Base-by-base conservation (phyloP, 2,113 vertebrate species). In the Psittacara wagleri region DNA sequence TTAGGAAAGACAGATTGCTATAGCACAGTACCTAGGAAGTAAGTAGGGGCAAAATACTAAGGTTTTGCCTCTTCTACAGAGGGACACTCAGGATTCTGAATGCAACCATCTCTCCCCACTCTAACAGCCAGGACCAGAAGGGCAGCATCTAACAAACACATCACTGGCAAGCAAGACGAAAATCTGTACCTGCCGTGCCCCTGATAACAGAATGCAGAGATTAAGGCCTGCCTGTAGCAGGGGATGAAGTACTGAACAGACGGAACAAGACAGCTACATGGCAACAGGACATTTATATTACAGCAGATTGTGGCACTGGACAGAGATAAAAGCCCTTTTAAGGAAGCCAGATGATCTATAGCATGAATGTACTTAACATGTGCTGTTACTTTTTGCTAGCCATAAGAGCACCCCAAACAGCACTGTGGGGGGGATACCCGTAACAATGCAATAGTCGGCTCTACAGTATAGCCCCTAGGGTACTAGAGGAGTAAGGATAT, bases 361-460 rank as follows among this genome's bases (percentile, higher is more conserved):
- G 18, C 24, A 41, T 25, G 14, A 43, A 28, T 6, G 7, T 3
- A 68, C 22, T 75, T 23, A 37, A 35, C 6, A 16, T 4, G 29
- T 14, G 55, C 28, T 10, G 20, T 17, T 62, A 12, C 7, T 67
- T 57, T 74, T 29, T 28, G 13, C 35, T 33, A 64, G 6, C 14
- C 43, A 13, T 17, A 24, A 57, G 15, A 46, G 29, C 23, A 52
- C 5, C 31, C 16, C 24, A 70, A 11, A 9, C 4, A 70, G 46
- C 31, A 33, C 5, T 1, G 31, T 0, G 1, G 1, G 29, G 8
- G 8, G 33, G 5, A 37, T 1, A 25, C 17, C 51, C 2, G 2
- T 31, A 54, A 19, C 37, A 20, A 6, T 1, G 22, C 0, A 15
- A 13, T 1, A 43, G 24, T 0, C 1, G 2, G 7, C 44, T 19